phyloP scores from a whole-genome alignment of 2,797 vertebrate genomes.

The Peromyscus melanophrys region DNA sequence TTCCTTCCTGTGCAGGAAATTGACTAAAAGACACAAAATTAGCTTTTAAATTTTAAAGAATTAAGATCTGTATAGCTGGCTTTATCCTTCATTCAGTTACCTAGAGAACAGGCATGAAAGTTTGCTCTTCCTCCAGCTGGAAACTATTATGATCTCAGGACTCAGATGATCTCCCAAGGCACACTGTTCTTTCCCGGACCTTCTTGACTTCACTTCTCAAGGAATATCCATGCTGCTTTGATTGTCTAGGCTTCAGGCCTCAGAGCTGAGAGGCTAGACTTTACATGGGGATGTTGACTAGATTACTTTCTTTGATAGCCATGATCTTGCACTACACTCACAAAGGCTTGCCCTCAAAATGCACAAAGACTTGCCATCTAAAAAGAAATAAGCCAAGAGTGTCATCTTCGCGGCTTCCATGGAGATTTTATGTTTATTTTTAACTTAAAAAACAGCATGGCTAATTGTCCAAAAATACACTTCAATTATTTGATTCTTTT shows the following conservation, averaged over 20 bases:
- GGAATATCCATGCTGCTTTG: constrained; percentile 82
- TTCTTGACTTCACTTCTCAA: constrained; percentile 86
- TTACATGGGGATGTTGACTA: constrained; percentile 91
- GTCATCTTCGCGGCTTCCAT: constrained; percentile 66
- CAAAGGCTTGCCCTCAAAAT: constrained; percentile 79
- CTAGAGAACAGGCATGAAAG: constrained; percentile 84
- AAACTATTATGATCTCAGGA: constrained; percentile 77
- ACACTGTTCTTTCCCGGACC: constrained; percentile 82
- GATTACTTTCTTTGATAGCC: constrained; percentile 93
- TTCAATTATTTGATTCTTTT: constrained; percentile 10
- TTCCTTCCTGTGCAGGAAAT: constrained; percentile 92
- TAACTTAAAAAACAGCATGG: constrained; percentile 67
- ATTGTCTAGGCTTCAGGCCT: constrained; percentile 88
- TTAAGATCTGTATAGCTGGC: constrained; percentile 89
- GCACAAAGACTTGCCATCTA: constrained; percentile 63
- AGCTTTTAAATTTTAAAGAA: constrained; percentile 94
- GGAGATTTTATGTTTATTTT: constrained; percentile 61
- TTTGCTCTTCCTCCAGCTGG: constrained; percentile 74
- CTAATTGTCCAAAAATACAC: constrained; percentile 63
- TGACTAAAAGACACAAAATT: constrained; percentile 93
- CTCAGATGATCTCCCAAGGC: constrained; percentile 78
- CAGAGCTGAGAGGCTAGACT: constrained; percentile 90
- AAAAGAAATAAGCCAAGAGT: constrained; percentile 67
- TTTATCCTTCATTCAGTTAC: constrained; percentile 86
- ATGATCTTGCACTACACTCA: constrained; percentile 73